Base-by-base conservation (phyloP, 2,113 vertebrate species). In the Bos javanicus region DNA sequence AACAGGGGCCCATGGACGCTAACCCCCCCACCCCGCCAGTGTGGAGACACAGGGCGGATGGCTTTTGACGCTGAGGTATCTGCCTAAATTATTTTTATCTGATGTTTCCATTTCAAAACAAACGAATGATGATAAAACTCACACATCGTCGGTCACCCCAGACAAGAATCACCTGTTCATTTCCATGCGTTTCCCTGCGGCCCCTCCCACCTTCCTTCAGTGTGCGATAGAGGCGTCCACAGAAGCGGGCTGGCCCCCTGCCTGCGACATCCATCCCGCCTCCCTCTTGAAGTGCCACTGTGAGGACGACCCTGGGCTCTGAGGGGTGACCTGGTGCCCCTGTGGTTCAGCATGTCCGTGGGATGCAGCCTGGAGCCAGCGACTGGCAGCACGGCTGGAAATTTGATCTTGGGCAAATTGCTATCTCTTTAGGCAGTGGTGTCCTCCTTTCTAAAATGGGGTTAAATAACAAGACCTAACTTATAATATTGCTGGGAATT, bases 1-100 rank as follows among this genome's bases (percentile, higher is more conserved):
- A 23, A 4, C 8, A 6, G 25, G 26, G 11, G 0, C 2, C 0
- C 7, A 0, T 6, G 19, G 36, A 3, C 5, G 3, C 52, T 11
- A 43, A 7, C 0, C 2, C 46, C 6, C 8, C 13, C 2, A 23
- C 0, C 3, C 39, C 7, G 6, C 62, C 28, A 9, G 5, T 0
- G 4, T 7, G 16, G 28, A 23, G 5, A 5, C 0, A 5, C 6
- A 8, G 46, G 17, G 60, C 1, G 0, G 15, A n/a, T 1, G 2
- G 25, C 17, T 92, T 81, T 67, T 2, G 23, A 67, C 28, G 39
- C 14, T 30, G 76, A 30, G 43, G 17, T 8, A 13, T 39, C 16
- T 54, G 36, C 21, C 12, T 26, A 30, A 25, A 16, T 28, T 26
- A 36, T 62, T 46, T 78, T 56, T 21, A 26, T 50, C 36, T 7